Evolutionary conservation across 35 echinoderm and acorn worm genomes (phyloP).

Genomic region (Apostichopus japonicus): DNA sequence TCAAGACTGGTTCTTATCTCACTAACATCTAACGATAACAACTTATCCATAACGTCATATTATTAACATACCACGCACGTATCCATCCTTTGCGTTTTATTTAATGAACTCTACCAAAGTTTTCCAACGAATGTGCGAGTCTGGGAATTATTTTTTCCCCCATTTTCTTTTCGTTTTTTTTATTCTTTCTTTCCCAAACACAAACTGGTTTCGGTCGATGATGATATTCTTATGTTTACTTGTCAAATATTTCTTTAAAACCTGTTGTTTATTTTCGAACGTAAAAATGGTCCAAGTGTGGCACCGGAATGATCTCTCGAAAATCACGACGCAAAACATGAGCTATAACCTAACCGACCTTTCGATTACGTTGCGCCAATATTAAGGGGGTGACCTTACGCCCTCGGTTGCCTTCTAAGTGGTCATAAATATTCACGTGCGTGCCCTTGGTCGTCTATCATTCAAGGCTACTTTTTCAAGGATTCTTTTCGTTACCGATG

Average conservation of each 20-base stretch:
- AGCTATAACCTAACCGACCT: slow-evolving; percentile 10
- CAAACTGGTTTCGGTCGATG: neutral
- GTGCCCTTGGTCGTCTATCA: slow-evolving; percentile 31
- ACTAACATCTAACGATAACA: neutral
- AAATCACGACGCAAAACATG: neutral
- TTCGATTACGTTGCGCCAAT: slow-evolving; percentile 10
- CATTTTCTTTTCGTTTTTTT: neutral
- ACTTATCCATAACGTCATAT: neutral
- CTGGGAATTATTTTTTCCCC: neutral
- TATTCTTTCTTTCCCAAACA: neutral
- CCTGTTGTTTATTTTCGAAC: slow-evolving; percentile 4
- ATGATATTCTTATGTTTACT: neutral
- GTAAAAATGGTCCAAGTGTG: neutral
- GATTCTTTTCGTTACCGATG: neutral
- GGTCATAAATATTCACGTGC: slow-evolving; percentile 41
- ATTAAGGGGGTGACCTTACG: slow-evolving; percentile 16
- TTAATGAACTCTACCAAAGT: neutral
- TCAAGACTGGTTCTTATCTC: neutral
- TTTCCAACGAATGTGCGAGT: neutral
- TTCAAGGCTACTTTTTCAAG: neutral
- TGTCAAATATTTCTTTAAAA: neutral
- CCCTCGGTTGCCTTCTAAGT: slow-evolving; percentile 41
- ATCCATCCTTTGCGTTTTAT: neutral
- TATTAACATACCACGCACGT: neutral
- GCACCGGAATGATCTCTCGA: neutral